Evolutionary conservation across 2,113 vertebrate genomes (phyloP), one percentile per base, ranked within the genome.

Genomic region (Vicugna pacos): DNA sequence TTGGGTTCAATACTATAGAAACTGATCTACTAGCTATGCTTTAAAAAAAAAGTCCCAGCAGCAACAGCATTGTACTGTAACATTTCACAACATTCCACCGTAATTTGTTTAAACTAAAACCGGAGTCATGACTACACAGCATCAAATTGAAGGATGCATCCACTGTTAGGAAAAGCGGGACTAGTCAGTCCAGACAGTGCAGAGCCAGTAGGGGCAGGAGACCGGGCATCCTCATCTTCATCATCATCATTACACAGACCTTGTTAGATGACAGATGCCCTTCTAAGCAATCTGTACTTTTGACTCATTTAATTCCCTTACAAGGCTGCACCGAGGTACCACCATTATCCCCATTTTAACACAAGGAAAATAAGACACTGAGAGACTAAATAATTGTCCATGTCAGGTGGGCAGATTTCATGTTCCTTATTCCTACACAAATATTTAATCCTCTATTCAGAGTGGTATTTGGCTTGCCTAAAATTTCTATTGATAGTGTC

Each of bases 21-120:
- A 84, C 30, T 52, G 14, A 64, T 32, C 65, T 76, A 42, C 13
- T 38, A 3, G 24, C 28, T 6, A 26, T n/a, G 42, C n/a, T 80
- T 75, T 56, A 89, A 65, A 76, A 93, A 38, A 19, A 50, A 28
- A 60, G 77, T 80, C 64, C 76, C 38, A 79, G n/a, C 13, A 73
- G 16, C n/a, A 52, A 77, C 28, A 58, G 62, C 64, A 52, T 0
- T 12, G 38, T 42, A 42, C 38, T 42, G 38, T 42, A 42, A 42
- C 38, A 42, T 62, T 58, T 58, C 6, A 52, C 46, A n/a, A 48
- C 32, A 46, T 46, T 16, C 50, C 13, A 19, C 24, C 52, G 11
- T 10, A 65, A 60, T 76, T 76, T 32, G 32, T 54, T 94, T 89
- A 46, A 62, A 80, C 89, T 46, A 87, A 38, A 81, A 50, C 2